Evolutionary conservation across 2,113 vertebrate species (phyloP).

Genomic region (Bufo gargarizans): DNA sequence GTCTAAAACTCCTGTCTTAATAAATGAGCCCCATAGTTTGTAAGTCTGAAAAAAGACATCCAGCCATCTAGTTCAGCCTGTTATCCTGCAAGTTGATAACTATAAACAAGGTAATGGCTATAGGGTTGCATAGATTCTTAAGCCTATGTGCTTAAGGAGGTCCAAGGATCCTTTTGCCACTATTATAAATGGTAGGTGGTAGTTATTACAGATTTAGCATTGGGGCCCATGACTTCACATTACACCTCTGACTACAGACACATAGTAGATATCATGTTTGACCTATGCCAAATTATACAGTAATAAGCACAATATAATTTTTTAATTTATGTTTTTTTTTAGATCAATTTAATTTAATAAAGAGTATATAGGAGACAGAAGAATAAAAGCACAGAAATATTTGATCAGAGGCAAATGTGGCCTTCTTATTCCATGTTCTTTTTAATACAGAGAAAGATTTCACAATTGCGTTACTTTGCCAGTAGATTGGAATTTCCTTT

Average conservation of each 20-base stretch:
- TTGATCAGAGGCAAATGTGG: not conserved
- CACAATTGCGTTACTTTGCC: slow-evolving; percentile 37
- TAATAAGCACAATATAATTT: not conserved
- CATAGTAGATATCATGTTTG: not conserved
- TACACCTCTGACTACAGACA: not conserved
- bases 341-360: not conserved
- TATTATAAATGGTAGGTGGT: too few species aligned
- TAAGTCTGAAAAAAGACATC: too few species aligned
- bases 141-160: too few species aligned
- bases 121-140: too few species aligned
- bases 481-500: slow-evolving; percentile 57
- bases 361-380: not conserved
- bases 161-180: too few species aligned
- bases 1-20: too few species aligned
- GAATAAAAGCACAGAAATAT: not conserved
- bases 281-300: not conserved
- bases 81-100: too few species aligned
- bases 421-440: slow-evolving; percentile 22
- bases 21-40: too few species aligned
- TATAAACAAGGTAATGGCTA: too few species aligned
- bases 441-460: slow-evolving; percentile 46
- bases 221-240: too few species aligned
- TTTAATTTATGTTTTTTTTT: not conserved
- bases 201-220: too few species aligned
- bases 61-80: too few species aligned